phyloP scores from a whole-genome alignment of 1,140 invertebrate species.

The Solen grandis region DNA sequence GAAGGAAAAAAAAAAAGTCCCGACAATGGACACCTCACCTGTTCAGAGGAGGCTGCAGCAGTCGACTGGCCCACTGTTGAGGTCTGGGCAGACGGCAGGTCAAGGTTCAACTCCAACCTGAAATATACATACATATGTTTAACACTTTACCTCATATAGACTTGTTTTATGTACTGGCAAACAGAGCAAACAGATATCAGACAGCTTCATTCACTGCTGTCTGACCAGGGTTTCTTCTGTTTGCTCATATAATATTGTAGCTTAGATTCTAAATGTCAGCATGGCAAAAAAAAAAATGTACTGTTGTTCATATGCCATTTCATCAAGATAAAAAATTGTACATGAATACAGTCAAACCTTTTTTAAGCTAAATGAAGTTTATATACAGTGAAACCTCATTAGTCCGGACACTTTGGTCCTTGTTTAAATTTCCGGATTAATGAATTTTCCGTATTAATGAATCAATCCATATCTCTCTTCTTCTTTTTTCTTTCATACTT shows the following conservation, averaged over 20 bases:
- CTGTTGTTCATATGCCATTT: not conserved
- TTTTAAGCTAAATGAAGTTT: too few relatives aligned
- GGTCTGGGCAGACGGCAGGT: constrained; percentile 92
- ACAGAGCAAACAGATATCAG: not conserved
- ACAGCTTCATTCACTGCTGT: not conserved
- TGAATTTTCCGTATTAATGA: too few relatives aligned
- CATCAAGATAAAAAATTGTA: not conserved
- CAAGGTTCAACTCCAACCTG: constrained; percentile 97
- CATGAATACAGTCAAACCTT: not conserved
- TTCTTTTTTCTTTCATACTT: too few relatives aligned
- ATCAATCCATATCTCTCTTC: too few relatives aligned
- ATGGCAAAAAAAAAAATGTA: not conserved
- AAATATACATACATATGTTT: constrained; percentile 74
- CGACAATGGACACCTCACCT: constrained; percentile 75
- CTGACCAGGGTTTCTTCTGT: too few relatives aligned
- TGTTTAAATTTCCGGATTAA: too few relatives aligned
- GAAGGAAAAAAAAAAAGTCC: too few relatives aligned
- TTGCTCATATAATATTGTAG: too few relatives aligned
- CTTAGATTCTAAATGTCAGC: not conserved
- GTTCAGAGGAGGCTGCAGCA: constrained; percentile 78
- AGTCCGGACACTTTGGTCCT: too few relatives aligned
- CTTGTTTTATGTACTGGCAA: not conserved
- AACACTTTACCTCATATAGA: not conserved
- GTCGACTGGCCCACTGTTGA: constrained; percentile 83
- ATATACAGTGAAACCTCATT: too few relatives aligned